A percentile compares a stretch with the other conserved stretches of the same genome.
Conservation (phyloP, 2,797 vertebrate genomes). For the Podarcis siculus region DNA sequence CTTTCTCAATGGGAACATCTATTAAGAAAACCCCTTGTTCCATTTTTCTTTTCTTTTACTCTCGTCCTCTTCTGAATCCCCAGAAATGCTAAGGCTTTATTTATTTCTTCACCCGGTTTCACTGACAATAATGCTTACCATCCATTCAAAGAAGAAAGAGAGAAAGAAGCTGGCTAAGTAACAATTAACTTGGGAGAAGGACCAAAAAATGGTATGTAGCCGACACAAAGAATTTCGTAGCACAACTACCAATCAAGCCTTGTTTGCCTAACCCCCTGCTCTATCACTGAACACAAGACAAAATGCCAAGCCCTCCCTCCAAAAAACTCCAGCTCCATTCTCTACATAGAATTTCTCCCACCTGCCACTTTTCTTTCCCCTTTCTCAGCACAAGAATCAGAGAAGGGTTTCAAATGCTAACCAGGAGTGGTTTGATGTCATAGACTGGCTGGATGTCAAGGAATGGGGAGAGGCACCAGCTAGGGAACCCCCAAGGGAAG, state of each 20-base stretch:
- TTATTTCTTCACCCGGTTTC: background rate
- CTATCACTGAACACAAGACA: background rate
- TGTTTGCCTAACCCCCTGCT: slow-evolving; percentile 1
- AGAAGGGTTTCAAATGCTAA: background rate
- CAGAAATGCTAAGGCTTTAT: background rate
- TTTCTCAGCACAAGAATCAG: background rate
- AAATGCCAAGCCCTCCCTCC: background rate
- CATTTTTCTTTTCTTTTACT: slow-evolving; percentile 5
- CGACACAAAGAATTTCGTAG: background rate
- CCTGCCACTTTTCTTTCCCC: background rate
- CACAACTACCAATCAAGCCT: background rate
- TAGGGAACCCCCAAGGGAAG: too few species aligned
- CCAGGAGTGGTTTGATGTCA: background rate
- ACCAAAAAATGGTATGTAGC: background rate
- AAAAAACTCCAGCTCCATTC: background rate
- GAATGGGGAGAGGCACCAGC: too few species aligned
- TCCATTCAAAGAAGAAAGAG: background rate
- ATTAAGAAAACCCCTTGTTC: rapidly evolving
- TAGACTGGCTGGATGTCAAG: too few species aligned
- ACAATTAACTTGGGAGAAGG: background rate
- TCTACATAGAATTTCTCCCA: background rate
- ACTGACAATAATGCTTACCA: slow-evolving; percentile 11
- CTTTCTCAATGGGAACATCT: slow-evolving; percentile 19
- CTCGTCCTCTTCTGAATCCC: background rate
- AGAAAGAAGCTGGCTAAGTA: too few species aligned